A percentile compares a stretch with the other conserved stretches of the same genome.
Conservation (phyloP, 2,888 invertebrate genomes). For the Himalopsyche anomala region DNA sequence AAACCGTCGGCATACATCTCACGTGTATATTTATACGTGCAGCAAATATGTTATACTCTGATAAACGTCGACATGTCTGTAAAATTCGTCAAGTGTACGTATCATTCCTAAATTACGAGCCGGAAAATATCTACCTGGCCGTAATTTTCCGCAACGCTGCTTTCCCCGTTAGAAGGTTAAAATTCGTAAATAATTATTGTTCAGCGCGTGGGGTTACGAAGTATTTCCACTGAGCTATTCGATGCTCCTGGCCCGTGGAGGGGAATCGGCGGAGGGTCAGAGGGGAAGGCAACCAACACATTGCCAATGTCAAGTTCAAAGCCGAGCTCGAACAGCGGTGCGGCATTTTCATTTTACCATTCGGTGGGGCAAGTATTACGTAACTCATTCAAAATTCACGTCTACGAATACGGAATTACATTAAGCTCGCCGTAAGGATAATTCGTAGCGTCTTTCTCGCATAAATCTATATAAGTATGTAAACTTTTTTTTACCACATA, state of each 20-base stretch:
- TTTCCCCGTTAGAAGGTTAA: conserved; percentile 17
- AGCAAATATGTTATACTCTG: not conserved
- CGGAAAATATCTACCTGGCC: not conserved
- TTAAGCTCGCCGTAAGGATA: too few species aligned
- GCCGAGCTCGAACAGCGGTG: conserved; percentile 11
- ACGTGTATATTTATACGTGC: too few species aligned
- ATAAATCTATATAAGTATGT: too few species aligned
- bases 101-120: conserved; percentile 5
- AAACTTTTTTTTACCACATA: too few species aligned
- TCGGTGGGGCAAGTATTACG: conserved; percentile 13
- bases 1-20: too few species aligned
- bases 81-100: not conserved
- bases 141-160: conserved; percentile 21
- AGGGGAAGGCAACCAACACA: conserved; percentile 29
- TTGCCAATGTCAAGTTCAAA: conserved; percentile 34
- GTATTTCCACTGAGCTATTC: conserved; percentile 20
- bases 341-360: conserved; percentile 30
- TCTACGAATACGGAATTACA: not conserved
- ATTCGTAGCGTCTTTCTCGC: too few species aligned
- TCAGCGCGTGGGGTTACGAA: conserved; percentile 22
- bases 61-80: too few species aligned
- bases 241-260: not conserved
- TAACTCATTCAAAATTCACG: not conserved
- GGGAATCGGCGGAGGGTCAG: not conserved
- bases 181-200: conserved; percentile 29